phyloP scores from a whole-genome alignment of 2,888 invertebrate genomes.

The Chesias legatella region DNA sequence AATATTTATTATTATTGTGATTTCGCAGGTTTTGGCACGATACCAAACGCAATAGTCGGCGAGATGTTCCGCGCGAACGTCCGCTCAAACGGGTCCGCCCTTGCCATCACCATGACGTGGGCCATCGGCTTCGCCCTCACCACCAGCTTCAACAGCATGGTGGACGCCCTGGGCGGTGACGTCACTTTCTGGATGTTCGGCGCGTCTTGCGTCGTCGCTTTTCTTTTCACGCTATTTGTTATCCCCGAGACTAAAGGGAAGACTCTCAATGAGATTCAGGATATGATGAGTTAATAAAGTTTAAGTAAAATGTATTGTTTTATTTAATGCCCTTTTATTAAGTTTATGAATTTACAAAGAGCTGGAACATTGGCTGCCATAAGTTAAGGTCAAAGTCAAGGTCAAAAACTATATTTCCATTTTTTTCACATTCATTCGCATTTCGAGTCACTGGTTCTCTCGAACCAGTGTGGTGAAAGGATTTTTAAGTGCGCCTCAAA shows the following conservation, averaged over 20 bases:
- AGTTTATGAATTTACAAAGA: no score
- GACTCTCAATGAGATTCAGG: constrained; percentile 43
- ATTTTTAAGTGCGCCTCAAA: no score
- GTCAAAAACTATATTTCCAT: no score
- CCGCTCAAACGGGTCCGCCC: constrained; percentile 39
- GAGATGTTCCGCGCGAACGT: constrained; percentile 49
- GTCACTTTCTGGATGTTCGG: constrained; percentile 47
- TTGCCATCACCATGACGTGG: constrained; percentile 42
- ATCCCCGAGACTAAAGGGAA: constrained; percentile 49
- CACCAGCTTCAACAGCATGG: constrained; percentile 37
- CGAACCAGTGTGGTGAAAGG: no score
- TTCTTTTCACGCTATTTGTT: constrained; percentile 37
- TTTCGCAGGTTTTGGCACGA: constrained; percentile 48
- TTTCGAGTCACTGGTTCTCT: no score
- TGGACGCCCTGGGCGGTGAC: constrained; percentile 35
- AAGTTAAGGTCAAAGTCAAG: no score
- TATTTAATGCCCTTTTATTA: no score
- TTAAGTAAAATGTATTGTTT: neutral
- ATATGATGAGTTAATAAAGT: constrained; percentile 36
- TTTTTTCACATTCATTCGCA: no score
- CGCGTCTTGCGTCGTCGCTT: constrained; percentile 36
- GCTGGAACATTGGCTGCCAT: no score
- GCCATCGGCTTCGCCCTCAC: constrained; percentile 40
- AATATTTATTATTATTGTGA: no score
- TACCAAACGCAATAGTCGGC: constrained; percentile 44